A percentile compares a stretch with the other conserved stretches of the same genome.
Conservation (phyloP, 1,140 invertebrate species). For the Hylaeus volcanicus region DNA sequence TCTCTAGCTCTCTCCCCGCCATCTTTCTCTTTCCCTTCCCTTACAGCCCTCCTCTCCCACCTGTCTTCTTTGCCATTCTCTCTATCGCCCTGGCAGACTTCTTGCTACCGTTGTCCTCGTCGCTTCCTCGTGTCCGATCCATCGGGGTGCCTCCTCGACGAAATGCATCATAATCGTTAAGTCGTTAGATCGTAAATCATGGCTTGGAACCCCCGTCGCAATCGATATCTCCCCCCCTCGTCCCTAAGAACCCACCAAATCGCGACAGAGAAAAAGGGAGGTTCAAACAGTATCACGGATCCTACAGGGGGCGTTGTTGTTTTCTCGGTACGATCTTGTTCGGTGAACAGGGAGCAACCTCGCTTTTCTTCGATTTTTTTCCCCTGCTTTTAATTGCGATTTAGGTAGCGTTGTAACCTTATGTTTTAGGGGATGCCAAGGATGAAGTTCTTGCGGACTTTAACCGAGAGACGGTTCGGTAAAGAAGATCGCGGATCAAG, state of each 20-base stretch:
- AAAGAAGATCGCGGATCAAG: too few relatives aligned
- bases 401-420: too few relatives aligned
- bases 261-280: neutral
- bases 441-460: too few relatives aligned
- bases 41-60: constrained; percentile 11
- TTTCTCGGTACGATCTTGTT: neutral
- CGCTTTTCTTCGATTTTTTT: neutral
- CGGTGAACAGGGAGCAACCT: too few relatives aligned
- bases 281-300: neutral
- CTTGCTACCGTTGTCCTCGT: constrained; percentile 5
- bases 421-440: too few relatives aligned
- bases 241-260: neutral
- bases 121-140: constrained; percentile 42
- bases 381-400: neutral
- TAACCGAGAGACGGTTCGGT: too few relatives aligned
- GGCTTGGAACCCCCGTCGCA: constrained; percentile 22
- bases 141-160: constrained; percentile 36
- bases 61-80: constrained; percentile 29
- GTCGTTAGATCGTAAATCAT: constrained; percentile 56
- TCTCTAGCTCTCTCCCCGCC: constrained; percentile 32
- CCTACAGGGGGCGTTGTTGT: too few relatives aligned
- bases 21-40: constrained; percentile 36
- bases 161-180: constrained; percentile 42
- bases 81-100: constrained; percentile 5
- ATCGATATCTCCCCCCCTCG: neutral